Evolutionary conservation across 2,797 vertebrate genomes (phyloP).

Genomic region (Neoniphon sammara): DNA sequence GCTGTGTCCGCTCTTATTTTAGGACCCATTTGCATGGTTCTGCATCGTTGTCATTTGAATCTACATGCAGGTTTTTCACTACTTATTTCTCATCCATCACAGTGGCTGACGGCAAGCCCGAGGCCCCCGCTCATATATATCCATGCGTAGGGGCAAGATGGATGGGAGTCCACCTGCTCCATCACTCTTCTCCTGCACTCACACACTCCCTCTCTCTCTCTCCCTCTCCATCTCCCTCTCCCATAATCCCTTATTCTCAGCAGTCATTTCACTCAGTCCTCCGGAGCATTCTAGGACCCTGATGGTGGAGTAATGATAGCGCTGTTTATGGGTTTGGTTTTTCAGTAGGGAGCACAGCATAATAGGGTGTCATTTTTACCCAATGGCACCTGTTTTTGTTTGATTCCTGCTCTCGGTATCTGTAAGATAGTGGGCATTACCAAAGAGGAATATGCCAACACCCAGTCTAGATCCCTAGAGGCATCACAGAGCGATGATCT

Average conservation of each 20-base stretch:
- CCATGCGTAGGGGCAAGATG: constrained; percentile 53
- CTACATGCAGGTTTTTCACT: constrained; percentile 55
- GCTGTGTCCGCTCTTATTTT: constrained; percentile 3
- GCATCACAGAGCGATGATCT: constrained; percentile 4
- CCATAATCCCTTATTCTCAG: constrained; percentile 51
- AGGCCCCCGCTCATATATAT: constrained; percentile 47
- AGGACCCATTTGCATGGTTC: constrained; percentile 12
- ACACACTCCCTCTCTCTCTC: background rate
- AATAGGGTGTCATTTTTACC: constrained; percentile 58
- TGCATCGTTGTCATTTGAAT: constrained; percentile 46
- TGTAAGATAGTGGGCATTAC: constrained; percentile 40
- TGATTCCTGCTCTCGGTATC: constrained; percentile 31
- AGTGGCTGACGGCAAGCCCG: constrained; percentile 25
- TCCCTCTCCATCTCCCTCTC: constrained; percentile 18
- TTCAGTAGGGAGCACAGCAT: constrained; percentile 38
- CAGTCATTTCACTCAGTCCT: constrained; percentile 52
- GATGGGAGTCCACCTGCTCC: constrained; percentile 61
- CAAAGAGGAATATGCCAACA: constrained; percentile 41
- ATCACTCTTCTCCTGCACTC: constrained; percentile 41
- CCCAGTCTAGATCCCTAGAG: constrained; percentile 31
- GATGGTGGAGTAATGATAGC: constrained; percentile 54
- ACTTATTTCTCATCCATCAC: constrained; percentile 62
- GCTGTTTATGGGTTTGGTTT: constrained; percentile 44
- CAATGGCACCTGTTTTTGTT: constrained; percentile 39
- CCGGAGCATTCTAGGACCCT: constrained; percentile 14